phyloP scores from a whole-genome alignment of 1,140 invertebrate genomes.

The Mycetomoellerius zeteki region DNA sequence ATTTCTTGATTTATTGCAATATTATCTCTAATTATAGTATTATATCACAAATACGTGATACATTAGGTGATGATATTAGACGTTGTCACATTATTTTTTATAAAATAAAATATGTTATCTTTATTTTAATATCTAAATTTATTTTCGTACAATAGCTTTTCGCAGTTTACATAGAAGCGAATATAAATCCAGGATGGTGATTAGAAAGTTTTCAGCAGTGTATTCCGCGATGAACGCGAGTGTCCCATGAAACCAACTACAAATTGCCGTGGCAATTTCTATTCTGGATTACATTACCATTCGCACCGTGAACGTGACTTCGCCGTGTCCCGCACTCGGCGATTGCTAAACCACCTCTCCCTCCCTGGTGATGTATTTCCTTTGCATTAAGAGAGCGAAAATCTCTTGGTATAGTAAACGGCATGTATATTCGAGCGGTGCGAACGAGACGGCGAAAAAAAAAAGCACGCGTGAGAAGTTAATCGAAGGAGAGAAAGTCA shows the following conservation, averaged over 20 bases:
- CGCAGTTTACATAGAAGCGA: background rate
- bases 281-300: conserved; percentile 53
- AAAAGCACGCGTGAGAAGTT: conserved; percentile 66
- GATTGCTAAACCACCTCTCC: conserved; percentile 14
- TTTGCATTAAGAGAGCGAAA: background rate
- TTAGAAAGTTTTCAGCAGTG: conserved; percentile 32
- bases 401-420: background rate
- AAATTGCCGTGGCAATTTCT: conserved; percentile 44
- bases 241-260: background rate
- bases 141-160: background rate
- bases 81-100: background rate
- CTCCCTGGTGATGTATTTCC: background rate
- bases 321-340: background rate
- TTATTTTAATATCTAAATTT: background rate
- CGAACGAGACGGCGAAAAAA: conserved; percentile 54
- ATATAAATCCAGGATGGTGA: conserved; percentile 2
- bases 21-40: too few species aligned
- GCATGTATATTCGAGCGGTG: background rate
- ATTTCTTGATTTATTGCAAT: background rate
- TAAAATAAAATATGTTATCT: background rate
- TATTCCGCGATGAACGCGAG: background rate
- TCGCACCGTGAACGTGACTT: conserved; percentile 50
- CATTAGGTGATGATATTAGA: background rate
- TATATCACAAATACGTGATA: background rate
- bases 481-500: conserved; percentile 75